Evolutionary conservation across 92 coral and sea anemone species (phyloP), one percentile per base, ranked within the genome.

Genomic region (Epizoanthus ramosus): DNA sequence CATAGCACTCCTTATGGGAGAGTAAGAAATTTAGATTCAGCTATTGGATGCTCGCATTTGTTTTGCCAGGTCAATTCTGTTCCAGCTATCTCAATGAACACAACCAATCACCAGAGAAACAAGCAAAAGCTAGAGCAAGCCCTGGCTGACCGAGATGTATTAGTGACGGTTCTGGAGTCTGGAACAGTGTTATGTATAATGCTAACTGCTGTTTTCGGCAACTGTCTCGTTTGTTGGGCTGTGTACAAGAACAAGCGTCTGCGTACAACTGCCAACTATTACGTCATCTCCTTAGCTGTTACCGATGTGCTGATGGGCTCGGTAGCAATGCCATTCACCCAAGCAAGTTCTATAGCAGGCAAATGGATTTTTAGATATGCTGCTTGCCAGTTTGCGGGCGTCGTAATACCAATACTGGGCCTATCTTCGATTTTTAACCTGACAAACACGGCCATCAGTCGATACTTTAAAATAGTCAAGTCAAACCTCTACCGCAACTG

Each of bases 391-490:
- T 79, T 85, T 65, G 69, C 58, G 18, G 92, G 86, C 15, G 74
- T 85, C 57, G 68, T 56, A 1, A 66, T 80, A 0, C 83, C 89
- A 0, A 74, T 85, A 64, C 28, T 88, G 18, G 86, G 77, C 13
- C 75, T 87, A 5, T 74, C 64, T 37, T 85, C 92, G 13, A 88
- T 88, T 58, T 85, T 84, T 56, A 67, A 79, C 69, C 75, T 88
- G 76, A 64, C 89, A 23, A 56, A 57, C 1, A 85, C 85, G 33
- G 89, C 92, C 10, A 47, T 88, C 50, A 88, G 86, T 74, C 74
- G 92, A 80, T 88, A 85, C 63, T 88, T 85, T 59, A 75, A 84
- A 68, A 80, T 88, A 84, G 72, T 88, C 8, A 79, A 58, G 53
- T 80, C 89, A 54, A 88, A 85, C 72, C 50, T 80, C 18, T 80